phyloP scores from a whole-genome alignment of 53 echinoderm and acorn worm genomes.

The Antedon mediterranea region DNA sequence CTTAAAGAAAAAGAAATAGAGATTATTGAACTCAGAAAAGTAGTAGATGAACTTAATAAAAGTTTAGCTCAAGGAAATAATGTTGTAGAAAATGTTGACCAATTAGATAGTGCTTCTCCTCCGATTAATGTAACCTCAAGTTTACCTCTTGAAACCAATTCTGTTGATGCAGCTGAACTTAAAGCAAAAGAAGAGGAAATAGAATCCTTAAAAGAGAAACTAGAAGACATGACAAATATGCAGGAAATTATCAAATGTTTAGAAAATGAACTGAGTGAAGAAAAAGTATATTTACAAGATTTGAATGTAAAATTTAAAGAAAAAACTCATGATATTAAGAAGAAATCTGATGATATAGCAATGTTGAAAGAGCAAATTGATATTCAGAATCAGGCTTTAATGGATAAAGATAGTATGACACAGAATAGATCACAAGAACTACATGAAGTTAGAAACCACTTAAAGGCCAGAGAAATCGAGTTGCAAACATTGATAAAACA shows the following conservation, averaged over 20 bases:
- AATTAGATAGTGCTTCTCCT: background rate
- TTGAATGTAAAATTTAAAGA: slow-evolving; percentile 10
- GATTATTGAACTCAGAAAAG: slow-evolving; percentile 9
- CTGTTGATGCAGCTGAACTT: background rate
- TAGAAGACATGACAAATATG: background rate
- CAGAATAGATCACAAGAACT: slow-evolving; percentile 39
- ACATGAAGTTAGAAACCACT: slow-evolving; percentile 18
- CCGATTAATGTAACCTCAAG: background rate
- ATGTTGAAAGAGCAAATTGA: slow-evolving; percentile 65
- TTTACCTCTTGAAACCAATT: background rate
- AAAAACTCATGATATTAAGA: slow-evolving; percentile 14
- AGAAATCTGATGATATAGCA: slow-evolving; percentile 40
- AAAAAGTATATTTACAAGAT: background rate
- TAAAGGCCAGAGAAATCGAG: slow-evolving; percentile 32
- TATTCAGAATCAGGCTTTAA: slow-evolving; percentile 50
- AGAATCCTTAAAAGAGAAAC: background rate
- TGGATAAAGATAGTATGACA: slow-evolving; percentile 37
- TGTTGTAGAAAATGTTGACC: background rate
- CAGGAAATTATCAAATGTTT: background rate
- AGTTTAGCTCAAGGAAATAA: background rate
- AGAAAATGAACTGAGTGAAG: background rate
- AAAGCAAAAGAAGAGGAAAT: background rate
- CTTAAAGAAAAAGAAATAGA: slow-evolving; percentile 33
- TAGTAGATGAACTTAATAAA: background rate
- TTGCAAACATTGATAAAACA: background rate